These are phyloP conservation scores for Pandemis corylana DNA, from an alignment of 2,888 invertebrate species.

Conservation along the genomic window DNA sequence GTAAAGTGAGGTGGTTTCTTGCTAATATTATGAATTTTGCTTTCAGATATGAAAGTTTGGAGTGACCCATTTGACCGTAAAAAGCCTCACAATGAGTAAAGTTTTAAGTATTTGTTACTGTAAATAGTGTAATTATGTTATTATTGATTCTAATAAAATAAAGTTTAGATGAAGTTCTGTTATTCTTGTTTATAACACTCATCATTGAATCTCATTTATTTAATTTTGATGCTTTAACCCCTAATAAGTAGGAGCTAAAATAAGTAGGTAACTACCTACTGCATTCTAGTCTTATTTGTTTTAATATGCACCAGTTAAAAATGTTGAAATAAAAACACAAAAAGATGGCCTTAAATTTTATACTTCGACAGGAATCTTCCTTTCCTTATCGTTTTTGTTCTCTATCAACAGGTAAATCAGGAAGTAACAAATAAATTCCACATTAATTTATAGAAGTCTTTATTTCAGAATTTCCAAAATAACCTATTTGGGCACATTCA, in stretches of 20 bases:
- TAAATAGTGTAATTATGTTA: slow-evolving; percentile 45
- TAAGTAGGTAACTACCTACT: too few relatives aligned
- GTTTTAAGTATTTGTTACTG: slow-evolving; percentile 41
- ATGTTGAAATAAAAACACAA: too few relatives aligned
- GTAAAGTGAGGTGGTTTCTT: not conserved
- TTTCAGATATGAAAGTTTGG: slow-evolving; percentile 87
- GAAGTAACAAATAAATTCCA: slow-evolving; percentile 44
- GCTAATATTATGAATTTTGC: slow-evolving; percentile 23
- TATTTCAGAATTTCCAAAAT: slow-evolving; percentile 72
- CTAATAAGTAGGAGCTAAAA: too few relatives aligned
- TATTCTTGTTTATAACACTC: not conserved
- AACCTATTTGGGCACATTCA: slow-evolving; percentile 57
- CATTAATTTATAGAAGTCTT: slow-evolving; percentile 62
- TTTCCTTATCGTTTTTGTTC: too few relatives aligned
- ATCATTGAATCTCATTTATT: slow-evolving; percentile 5
- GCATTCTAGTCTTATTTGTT: too few relatives aligned
- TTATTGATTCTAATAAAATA: slow-evolving; percentile 29
- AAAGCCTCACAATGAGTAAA: slow-evolving; percentile 65
- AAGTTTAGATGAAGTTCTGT: not conserved
- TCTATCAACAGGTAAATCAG: not conserved
- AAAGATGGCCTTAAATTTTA: too few relatives aligned
- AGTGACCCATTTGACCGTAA: slow-evolving; percentile 84
- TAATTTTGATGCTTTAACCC: too few relatives aligned
- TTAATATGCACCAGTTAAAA: too few relatives aligned
- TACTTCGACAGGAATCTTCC: not conserved